Evolutionary conservation across 2,888 invertebrate genomes (phyloP).

Genomic region (Drosophila kuntzei): DNA sequence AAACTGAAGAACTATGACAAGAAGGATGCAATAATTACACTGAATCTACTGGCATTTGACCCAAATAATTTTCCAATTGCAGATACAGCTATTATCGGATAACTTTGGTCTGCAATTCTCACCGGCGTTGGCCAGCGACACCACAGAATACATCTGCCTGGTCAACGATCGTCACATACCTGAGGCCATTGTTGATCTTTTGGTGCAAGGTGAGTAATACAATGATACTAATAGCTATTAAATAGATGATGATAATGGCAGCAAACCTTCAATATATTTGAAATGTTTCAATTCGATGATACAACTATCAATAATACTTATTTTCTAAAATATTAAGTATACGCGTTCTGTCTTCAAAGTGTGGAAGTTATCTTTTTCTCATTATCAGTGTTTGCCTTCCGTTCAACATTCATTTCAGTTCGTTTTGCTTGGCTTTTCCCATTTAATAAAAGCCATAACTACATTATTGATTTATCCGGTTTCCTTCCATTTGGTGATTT

Average conservation of each 20-base stretch:
- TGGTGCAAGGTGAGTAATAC: constrained; percentile 90
- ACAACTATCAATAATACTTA: too few relatives aligned
- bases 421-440: constrained; percentile 36
- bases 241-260: too few relatives aligned
- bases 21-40: constrained; percentile 16
- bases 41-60: constrained; percentile 12
- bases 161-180: constrained; percentile 89
- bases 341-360: not conserved
- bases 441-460: constrained; percentile 61
- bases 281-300: too few relatives aligned
- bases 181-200: constrained; percentile 88
- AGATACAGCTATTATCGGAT: constrained; percentile 87
- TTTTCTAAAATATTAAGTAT: too few relatives aligned
- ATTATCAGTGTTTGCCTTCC: constrained; percentile 23
- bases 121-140: constrained; percentile 88
- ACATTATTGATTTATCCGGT: constrained; percentile 75
- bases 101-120: constrained; percentile 88
- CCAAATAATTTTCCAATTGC: constrained; percentile 39
- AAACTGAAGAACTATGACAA: not conserved
- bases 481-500: constrained; percentile 58
- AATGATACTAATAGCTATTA: too few relatives aligned
- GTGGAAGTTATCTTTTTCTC: constrained; percentile 12
- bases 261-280: too few relatives aligned
- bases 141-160: constrained; percentile 89
- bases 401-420: constrained; percentile 11